Evolutionary conservation across 2,113 vertebrate genomes (phyloP).

Genomic region (Brachirus orientalis): DNA sequence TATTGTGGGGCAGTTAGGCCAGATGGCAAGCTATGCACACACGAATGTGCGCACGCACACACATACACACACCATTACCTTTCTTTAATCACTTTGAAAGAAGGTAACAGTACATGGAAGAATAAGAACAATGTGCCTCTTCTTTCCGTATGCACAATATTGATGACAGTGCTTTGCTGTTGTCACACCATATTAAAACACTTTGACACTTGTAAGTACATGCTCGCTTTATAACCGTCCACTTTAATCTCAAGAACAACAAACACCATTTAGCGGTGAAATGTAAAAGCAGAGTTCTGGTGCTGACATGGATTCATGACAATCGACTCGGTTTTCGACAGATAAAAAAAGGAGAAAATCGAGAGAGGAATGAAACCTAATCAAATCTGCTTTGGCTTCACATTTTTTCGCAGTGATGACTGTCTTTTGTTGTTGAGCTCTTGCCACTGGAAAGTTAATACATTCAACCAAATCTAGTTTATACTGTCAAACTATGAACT

Average conservation of each 20-base stretch:
- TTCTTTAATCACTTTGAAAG: constrained; percentile 64
- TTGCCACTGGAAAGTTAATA: constrained; percentile 48
- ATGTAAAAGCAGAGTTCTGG: constrained; percentile 43
- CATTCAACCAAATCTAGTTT: constrained; percentile 54
- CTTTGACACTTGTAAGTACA: constrained; percentile 66
- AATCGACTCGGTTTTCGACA: constrained; percentile 53
- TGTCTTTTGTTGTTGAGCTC: constrained; percentile 44
- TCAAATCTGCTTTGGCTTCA: constrained; percentile 55
- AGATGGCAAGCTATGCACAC: constrained; percentile 63
- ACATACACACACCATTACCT: constrained; percentile 34
- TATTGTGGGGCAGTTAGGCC: constrained; percentile 76
- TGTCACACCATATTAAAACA: constrained; percentile 68
- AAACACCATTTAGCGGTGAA: constrained; percentile 51
- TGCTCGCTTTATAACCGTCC: constrained; percentile 53
- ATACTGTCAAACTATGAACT: constrained; percentile 61
- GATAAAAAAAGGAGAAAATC: constrained; percentile 53
- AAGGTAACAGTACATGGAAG: constrained; percentile 40
- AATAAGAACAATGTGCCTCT: constrained; percentile 36
- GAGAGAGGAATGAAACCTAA: constrained; percentile 53
- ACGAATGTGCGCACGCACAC: not conserved
- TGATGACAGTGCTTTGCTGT: constrained; percentile 53
- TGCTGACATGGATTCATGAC: constrained; percentile 60
- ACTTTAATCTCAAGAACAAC: constrained; percentile 71
- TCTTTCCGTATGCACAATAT: constrained; percentile 13
- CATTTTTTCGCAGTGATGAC: constrained; percentile 45